Conservation (phyloP, 1,140 invertebrate genomes). For the Babylonia areolata region DNA sequence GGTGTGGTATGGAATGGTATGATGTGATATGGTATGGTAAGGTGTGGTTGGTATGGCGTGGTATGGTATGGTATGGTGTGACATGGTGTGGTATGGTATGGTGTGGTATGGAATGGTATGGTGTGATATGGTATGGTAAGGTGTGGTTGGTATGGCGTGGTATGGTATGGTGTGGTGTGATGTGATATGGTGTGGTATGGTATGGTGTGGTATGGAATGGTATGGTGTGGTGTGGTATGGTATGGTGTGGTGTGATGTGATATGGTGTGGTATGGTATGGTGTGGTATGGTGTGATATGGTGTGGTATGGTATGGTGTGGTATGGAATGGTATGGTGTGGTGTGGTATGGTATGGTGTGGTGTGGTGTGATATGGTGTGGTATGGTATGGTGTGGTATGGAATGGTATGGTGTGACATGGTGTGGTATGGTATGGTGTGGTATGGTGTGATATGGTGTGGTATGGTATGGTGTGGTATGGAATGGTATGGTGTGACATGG, state of each 20-base stretch:
- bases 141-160: too few relatives aligned
- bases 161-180: constrained; percentile 54
- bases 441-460: constrained; percentile 47
- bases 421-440: constrained; percentile 45
- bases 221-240: constrained; percentile 60
- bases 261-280: constrained; percentile 47
- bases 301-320: constrained; percentile 25
- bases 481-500: background rate
- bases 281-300: constrained; percentile 56
- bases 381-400: constrained; percentile 51
- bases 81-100: constrained; percentile 42
- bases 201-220: constrained; percentile 58
- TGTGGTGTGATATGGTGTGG: constrained; percentile 60
- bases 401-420: constrained; percentile 42
- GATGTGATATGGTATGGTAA: constrained; percentile 50
- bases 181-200: constrained; percentile 56
- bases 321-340: constrained; percentile 58
- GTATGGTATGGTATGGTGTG: too few relatives aligned
- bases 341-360: constrained; percentile 57
- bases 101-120: constrained; percentile 53
- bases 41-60: too few relatives aligned
- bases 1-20: constrained; percentile 41
- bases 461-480: constrained; percentile 72
- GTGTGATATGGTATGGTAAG: constrained; percentile 18
- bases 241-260: constrained; percentile 60